Conservation (phyloP, 2,797 vertebrate genomes). For the Jordanella pulchra region DNA sequence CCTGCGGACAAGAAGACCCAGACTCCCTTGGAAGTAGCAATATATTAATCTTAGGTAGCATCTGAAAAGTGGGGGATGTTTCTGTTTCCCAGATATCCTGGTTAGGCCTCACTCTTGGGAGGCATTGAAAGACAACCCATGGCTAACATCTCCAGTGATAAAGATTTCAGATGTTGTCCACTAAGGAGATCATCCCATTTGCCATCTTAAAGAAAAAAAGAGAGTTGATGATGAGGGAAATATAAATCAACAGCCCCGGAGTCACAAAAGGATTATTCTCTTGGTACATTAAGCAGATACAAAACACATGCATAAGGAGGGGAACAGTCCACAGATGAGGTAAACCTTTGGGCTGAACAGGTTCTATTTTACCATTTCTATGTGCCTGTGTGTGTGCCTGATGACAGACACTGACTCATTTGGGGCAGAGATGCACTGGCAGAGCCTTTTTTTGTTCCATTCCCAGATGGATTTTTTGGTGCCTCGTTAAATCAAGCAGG, state of each 20-base stretch:
- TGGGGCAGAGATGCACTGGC: slow-evolving; percentile 61
- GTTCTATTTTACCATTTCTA: slow-evolving; percentile 49
- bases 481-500: slow-evolving; percentile 57
- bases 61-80: slow-evolving; percentile 63
- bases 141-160: slow-evolving; percentile 65
- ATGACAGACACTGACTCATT: slow-evolving; percentile 70
- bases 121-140: slow-evolving; percentile 46
- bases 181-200: slow-evolving; percentile 45
- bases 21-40: slow-evolving; percentile 65
- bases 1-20: slow-evolving; percentile 47
- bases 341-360: slow-evolving; percentile 43
- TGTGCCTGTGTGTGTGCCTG: slow-evolving; percentile 28
- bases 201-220: slow-evolving; percentile 58
- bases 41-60: slow-evolving; percentile 76
- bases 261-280: slow-evolving; percentile 49
- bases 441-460: slow-evolving; percentile 67
- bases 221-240: slow-evolving; percentile 36
- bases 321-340: slow-evolving; percentile 54
- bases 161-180: slow-evolving; percentile 80
- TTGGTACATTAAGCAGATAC: slow-evolving; percentile 25
- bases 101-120: slow-evolving; percentile 58
- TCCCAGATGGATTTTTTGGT: slow-evolving; percentile 55
- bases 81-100: slow-evolving; percentile 65
- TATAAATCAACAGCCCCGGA: slow-evolving; percentile 65
- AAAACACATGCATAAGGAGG: slow-evolving; percentile 66